A percentile compares a stretch with the other conserved stretches of the same genome.
Evolutionary conservation across 2,888 invertebrate genomes (phyloP).

Genomic region (Athalia circularis): DNA sequence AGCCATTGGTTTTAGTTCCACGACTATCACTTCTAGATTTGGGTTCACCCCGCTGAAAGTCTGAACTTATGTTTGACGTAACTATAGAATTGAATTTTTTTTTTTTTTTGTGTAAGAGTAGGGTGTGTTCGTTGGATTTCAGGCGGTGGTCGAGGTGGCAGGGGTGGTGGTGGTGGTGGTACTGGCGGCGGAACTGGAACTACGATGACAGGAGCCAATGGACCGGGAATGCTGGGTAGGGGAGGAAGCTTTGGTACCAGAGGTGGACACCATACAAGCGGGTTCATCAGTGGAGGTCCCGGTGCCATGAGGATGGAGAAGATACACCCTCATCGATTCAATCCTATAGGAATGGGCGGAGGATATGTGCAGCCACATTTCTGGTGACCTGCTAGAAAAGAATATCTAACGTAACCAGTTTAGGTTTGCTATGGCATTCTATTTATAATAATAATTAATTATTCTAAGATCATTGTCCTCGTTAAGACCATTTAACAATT

Average conservation of each 20-base stretch:
- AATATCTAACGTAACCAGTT: constrained; percentile 41
- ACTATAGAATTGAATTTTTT: constrained; percentile 11
- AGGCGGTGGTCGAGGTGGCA: constrained; percentile 58
- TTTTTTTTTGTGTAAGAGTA: constrained; percentile 45
- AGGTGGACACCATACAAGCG: constrained; percentile 54
- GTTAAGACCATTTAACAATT: constrained; percentile 25
- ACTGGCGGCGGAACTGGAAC: constrained; percentile 62
- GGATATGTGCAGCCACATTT: constrained; percentile 71
- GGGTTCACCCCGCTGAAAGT: constrained; percentile 2
- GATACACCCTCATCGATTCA: constrained; percentile 72
- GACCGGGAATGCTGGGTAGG: constrained; percentile 66
- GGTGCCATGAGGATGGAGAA: constrained; percentile 73
- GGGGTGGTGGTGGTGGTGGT: constrained; percentile 55
- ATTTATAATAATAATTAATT: constrained; percentile 35
- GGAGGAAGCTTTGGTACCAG: constrained; percentile 65
- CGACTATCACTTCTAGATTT: constrained; percentile 17
- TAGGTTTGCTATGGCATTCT: constrained; percentile 45
- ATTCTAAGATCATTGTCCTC: constrained; percentile 25
- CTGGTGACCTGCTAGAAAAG: constrained; percentile 65
- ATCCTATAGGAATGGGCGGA: constrained; percentile 72
- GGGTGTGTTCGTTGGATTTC: constrained; percentile 46
- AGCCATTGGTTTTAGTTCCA: constrained; percentile 5
- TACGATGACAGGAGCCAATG: constrained; percentile 64
- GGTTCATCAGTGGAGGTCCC: constrained; percentile 62
- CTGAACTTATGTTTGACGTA: constrained; percentile 19